Percentiles rank a stretch among this genome's conserved stretches.
Evolutionary conservation across 2,113 vertebrate species (phyloP).

Genomic region (Taurulus bubalis): DNA sequence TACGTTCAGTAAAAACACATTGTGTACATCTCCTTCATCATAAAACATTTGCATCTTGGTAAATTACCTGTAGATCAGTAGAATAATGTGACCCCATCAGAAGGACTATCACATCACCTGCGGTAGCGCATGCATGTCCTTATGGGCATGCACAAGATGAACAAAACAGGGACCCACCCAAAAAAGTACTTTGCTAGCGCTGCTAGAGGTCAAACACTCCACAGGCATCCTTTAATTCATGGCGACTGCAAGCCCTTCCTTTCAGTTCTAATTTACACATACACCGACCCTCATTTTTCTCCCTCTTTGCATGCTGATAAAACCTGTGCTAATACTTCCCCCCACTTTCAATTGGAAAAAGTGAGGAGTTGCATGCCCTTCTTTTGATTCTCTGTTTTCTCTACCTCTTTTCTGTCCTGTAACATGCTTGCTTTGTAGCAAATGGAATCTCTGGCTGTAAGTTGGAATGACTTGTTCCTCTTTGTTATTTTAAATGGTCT

Average conservation of each 20-base stretch:
- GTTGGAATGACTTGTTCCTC: conserved; percentile 86
- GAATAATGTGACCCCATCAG: background rate
- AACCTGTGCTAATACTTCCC: conserved; percentile 49
- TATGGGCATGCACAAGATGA: background rate
- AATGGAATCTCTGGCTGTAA: conserved; percentile 99
- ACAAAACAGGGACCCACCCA: background rate
- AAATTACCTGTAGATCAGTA: background rate
- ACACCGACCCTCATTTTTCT: conserved; percentile 31
- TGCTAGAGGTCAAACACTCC: background rate
- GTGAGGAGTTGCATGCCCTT: conserved; percentile 86
- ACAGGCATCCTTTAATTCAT: conserved; percentile 40
- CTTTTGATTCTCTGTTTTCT: conserved; percentile 88
- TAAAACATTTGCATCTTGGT: background rate
- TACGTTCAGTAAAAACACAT: background rate
- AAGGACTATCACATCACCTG: background rate
- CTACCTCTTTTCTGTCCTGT: conserved; percentile 88
- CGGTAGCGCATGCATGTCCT: background rate
- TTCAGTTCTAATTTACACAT: conserved; percentile 43
- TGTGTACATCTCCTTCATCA: background rate
- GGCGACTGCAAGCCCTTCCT: conserved; percentile 1
- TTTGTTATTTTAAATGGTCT: conserved; percentile 2
- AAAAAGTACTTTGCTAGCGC: background rate
- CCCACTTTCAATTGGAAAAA: conserved; percentile 75
- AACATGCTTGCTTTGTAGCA: conserved; percentile 95
- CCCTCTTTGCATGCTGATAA: conserved; percentile 67